These are phyloP conservation scores for Limosa lapponica DNA, from an alignment of 2,797 vertebrate species.

Conservation along the genomic window DNA sequence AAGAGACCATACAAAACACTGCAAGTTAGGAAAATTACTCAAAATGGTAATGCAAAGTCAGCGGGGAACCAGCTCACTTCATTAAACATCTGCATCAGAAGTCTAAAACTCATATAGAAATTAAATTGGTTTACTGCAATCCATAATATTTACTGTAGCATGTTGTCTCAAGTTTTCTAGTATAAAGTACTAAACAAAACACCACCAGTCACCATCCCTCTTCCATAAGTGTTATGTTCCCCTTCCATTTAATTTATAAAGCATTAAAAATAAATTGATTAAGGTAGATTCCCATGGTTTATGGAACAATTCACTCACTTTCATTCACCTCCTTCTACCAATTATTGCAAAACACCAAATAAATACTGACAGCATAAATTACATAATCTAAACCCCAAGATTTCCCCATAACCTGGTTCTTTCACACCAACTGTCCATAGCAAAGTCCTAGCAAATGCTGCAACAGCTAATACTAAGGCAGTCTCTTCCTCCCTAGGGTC, in stretches of 20 bases:
- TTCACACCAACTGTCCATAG: not conserved
- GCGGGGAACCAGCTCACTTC: constrained; percentile 58
- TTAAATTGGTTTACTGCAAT: constrained; percentile 61
- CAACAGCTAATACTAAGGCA: not conserved
- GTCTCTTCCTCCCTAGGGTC: not conserved
- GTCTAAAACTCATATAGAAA: constrained; percentile 32
- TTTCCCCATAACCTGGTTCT: not conserved
- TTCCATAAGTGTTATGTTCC: not conserved
- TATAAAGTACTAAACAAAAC: not conserved
- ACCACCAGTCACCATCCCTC: not conserved
- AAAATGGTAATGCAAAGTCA: constrained; percentile 57
- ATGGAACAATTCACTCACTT: not conserved
- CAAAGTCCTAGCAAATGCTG: not conserved
- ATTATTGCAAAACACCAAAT: not conserved
- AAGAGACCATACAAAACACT: constrained; percentile 7
- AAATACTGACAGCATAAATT: not conserved
- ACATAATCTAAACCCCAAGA: not conserved
- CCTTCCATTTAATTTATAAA: not conserved
- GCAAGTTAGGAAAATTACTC: constrained; percentile 36
- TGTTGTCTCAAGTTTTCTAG: constrained; percentile 6
- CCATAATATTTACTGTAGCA: constrained; percentile 28
- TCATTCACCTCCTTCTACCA: not conserved
- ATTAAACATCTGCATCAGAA: constrained; percentile 63
- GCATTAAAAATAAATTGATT: not conserved
- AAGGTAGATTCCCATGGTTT: not conserved